phyloP scores from a whole-genome alignment of 2,888 invertebrate genomes.

The Cephonodes hylas region DNA sequence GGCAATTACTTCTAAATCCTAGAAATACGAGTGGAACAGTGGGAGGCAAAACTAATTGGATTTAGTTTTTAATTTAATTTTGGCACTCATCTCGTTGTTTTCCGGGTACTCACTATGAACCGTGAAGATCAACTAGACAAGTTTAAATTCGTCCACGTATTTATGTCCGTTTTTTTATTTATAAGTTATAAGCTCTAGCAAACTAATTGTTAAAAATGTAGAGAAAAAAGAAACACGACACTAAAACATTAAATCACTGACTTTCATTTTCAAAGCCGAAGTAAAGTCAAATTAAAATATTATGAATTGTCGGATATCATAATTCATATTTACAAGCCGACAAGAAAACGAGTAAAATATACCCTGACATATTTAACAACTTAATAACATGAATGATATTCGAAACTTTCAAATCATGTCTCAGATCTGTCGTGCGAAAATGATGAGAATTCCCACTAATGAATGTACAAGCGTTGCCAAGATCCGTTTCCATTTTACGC shows the following conservation, averaged over 20 bases:
- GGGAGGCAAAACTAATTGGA: slow-evolving; percentile 5
- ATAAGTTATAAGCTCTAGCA: not conserved
- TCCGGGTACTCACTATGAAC: not conserved
- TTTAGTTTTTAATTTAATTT: not conserved
- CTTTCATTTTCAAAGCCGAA: too few relatives aligned
- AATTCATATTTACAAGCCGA: too few relatives aligned
- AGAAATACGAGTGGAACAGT: not conserved
- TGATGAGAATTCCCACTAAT: slow-evolving; percentile 1
- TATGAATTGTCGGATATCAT: too few relatives aligned
- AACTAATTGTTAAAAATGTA: not conserved
- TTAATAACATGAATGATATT: not conserved
- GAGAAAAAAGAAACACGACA: not conserved
- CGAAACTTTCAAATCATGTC: not conserved
- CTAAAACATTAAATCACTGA: not conserved
- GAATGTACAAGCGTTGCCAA: slow-evolving; percentile 4
- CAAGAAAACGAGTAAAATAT: not conserved
- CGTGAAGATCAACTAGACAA: not conserved
- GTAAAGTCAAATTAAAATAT: too few relatives aligned
- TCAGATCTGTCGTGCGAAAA: slow-evolving; percentile 3
- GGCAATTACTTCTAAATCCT: not conserved
- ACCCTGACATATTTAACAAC: not conserved
- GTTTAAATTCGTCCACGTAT: not conserved
- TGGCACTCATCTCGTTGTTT: not conserved
- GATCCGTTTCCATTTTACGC: slow-evolving; percentile 4
- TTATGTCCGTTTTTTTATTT: not conserved